These are phyloP conservation scores for Seriola dumerili DNA, from an alignment of 2,113 vertebrate species.

Conservation along the genomic window DNA sequence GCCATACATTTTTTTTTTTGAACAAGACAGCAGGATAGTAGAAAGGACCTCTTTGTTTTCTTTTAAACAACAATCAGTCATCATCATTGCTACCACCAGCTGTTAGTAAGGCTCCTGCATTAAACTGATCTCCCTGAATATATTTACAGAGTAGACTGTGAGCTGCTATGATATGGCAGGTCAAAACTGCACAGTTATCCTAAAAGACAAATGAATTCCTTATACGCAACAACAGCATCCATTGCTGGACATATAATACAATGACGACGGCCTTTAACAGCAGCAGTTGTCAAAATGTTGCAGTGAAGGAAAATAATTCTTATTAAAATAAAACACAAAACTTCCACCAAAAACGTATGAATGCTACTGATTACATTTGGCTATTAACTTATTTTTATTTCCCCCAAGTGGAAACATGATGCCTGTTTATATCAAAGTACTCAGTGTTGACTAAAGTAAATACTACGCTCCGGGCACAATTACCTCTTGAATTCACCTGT, in stretches of 20 bases:
- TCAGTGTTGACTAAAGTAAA: conserved; percentile 5
- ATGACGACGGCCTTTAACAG: not conserved
- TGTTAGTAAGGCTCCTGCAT: conserved; percentile 46
- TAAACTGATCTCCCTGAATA: conserved; percentile 55
- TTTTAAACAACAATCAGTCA: conserved; percentile 67
- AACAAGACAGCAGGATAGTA: conserved; percentile 59
- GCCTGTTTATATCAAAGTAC: not conserved
- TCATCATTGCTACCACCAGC: conserved; percentile 61
- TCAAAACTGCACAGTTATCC: conserved; percentile 42
- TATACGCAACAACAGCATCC: not conserved
- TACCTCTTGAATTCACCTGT: not conserved
- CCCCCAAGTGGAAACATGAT: not conserved
- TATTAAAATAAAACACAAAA: not conserved
- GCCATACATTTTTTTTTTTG: conserved; percentile 52
- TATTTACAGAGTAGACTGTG: conserved; percentile 43
- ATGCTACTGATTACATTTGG: not conserved
- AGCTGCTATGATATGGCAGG: conserved; percentile 41
- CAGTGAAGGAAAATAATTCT: not conserved
- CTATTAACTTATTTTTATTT: not conserved
- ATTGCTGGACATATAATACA: conserved; percentile 11
- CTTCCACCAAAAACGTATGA: not conserved
- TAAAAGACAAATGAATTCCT: conserved; percentile 26
- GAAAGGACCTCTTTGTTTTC: conserved; percentile 67
- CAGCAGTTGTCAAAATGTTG: conserved; percentile 14
- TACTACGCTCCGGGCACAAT: not conserved